Evolutionary conservation across 1,140 invertebrate genomes (phyloP), one percentile per base, ranked within the genome.

Genomic region (Ctenoplectra terminalis): DNA sequence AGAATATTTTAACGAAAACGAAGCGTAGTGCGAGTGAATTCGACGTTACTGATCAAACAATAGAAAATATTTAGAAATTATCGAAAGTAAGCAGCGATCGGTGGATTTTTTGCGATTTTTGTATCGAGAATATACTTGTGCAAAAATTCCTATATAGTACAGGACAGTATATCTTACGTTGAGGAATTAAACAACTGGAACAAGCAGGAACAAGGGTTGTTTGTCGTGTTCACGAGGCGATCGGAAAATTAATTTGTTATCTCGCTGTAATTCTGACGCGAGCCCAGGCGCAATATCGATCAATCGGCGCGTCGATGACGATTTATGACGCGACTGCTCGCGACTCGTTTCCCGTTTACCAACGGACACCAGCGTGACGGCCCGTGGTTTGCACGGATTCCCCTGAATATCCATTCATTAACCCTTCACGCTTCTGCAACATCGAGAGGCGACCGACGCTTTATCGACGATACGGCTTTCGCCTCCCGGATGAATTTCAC

Each of bases 231-330:
- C 17, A 17, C 37, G 37, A 13, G 8, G 40, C n/a, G 64, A 58
- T 46, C 69, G 58, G 77, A n/a, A 52, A 80, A 73, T 80, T 73
- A 80, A 73, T 73, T 73, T 63, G 58, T 73, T 80, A 80, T 73
- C 58, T 26, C 8, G 5, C 34, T 40, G 58, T 63, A 80, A 80
- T 52, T 73, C 60, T 26, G 70, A 50, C 58, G 50, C 46, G 20
- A 31, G n/a, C n/a, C 17, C 26, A 26, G 8, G 9, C 23, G 56
- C 34, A 29, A 43, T 72, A 73, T 73, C 77, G 70, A 80, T 80
- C 77, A 80, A 80, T 73, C 70, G 43, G 20, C 23, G 43, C 52
- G 56, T 31, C 70, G 77, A 80, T 80, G 58, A 73, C 77, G 69
- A 80, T 80, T 80, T 80, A 80, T 80, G 37, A 73, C 46, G 46